Conservation (phyloP, 2,888 invertebrate species). For the Dyspetes luteomarginatus region DNA sequence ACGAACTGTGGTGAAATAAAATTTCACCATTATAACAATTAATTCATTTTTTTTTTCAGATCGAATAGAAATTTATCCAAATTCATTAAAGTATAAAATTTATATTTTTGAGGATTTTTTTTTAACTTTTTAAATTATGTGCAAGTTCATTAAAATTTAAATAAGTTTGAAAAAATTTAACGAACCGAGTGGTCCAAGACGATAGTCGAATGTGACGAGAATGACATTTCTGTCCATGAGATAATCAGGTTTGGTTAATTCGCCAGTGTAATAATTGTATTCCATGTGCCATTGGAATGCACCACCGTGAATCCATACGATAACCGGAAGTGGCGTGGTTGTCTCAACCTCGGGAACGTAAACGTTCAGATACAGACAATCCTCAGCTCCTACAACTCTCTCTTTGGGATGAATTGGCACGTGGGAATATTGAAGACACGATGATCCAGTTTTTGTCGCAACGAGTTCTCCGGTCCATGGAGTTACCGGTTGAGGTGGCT, state of each 20-base stretch:
- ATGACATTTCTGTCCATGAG: constrained; percentile 88
- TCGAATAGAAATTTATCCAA: too few relatives aligned
- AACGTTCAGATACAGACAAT: constrained; percentile 79
- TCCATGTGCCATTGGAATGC: constrained; percentile 86
- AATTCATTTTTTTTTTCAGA: too few relatives aligned
- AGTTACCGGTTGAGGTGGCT: constrained; percentile 74
- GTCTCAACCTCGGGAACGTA: constrained; percentile 73
- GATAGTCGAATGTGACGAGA: constrained; percentile 88
- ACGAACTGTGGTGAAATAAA: too few relatives aligned
- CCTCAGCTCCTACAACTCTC: constrained; percentile 76
- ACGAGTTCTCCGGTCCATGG: constrained; percentile 75
- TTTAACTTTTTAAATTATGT: background rate
- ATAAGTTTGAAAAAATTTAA: background rate
- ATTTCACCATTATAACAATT: too few relatives aligned
- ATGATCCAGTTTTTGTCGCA: constrained; percentile 75
- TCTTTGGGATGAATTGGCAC: constrained; percentile 66
- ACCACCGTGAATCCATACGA: constrained; percentile 81
- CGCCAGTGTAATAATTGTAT: constrained; percentile 72
- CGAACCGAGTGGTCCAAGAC: constrained; percentile 89
- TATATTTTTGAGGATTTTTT: too few relatives aligned
- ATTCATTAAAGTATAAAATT: too few relatives aligned
- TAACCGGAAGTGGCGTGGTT: constrained; percentile 72
- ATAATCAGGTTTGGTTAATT: constrained; percentile 84
- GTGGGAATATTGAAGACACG: constrained; percentile 77
- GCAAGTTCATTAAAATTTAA: background rate